Base-by-base conservation (phyloP, 2,888 invertebrate genomes). In the Strigamia crassipes region DNA sequence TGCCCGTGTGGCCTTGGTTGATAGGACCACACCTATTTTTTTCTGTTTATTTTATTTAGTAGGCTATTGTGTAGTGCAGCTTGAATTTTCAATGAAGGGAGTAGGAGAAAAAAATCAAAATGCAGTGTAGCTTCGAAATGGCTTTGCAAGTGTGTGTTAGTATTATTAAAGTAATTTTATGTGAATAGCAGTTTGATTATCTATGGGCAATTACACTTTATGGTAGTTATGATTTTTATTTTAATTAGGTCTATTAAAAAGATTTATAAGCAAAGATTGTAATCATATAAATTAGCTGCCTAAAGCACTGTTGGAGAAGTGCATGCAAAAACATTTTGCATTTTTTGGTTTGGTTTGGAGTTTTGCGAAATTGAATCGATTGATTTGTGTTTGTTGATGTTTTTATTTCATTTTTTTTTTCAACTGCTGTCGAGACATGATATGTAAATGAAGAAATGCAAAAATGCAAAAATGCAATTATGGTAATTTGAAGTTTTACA, bases 91-190 rank as follows among this genome's bases (percentile, higher is more conserved):
- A 66, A 66, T 27, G 66, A 51, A 51, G 18, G n/a, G n/a, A 27
- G 23, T 12, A 66, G 5, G 10, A 21, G 10, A 21, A 61, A 61
- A 61, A 61, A 61, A 10, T n/a, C 56, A 13, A 10, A n/a, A n/a
- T n/a, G n/a, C n/a, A n/a, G n/a, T n/a, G 9, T 18, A 21, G 18
- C 10, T 21, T n/a, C 6, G 21, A 61, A 61, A 61, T 61, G 61
- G 4, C 5, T 21, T 61, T 61, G 3, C 3, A 61, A 61, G 23
- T 61, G 61, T n/a, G 61, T 66, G 66, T 51, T 15, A 66, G 66
- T 31, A 66, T 27, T 66, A 51, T 51, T 51, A 51, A 66, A 66
- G 66, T 66, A 66, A 51, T 66, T 66, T 66, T 66, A 66, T 66
- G 31, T 66, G 66, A 66, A 66, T 66, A 15, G 23, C n/a, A 27